phyloP scores from a whole-genome alignment of 92 coral and sea anemone species.

The Zoanthus sansibaricus region DNA sequence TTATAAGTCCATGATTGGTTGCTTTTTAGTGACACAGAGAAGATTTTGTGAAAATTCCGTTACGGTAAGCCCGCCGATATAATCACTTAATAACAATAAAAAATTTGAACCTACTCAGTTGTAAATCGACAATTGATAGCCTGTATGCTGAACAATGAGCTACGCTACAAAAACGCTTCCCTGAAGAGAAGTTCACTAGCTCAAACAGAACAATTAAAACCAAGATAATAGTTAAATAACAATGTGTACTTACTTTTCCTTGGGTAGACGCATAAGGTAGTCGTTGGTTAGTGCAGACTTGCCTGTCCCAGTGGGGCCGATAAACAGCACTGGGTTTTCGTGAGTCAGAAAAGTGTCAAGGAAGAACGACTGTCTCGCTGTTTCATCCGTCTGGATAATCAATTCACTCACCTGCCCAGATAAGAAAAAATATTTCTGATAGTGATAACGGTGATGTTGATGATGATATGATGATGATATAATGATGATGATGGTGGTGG shows the following conservation, averaged over 20 bases:
- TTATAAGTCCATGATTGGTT: too few relatives aligned
- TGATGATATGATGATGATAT: too few relatives aligned
- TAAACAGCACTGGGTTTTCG: slow-evolving; percentile 85
- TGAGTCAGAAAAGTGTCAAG: slow-evolving; percentile 86
- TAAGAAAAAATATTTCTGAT: neutral
- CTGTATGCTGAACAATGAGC: too few relatives aligned
- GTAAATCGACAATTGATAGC: neutral
- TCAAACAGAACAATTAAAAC: too few relatives aligned
- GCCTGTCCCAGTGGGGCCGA: slow-evolving; percentile 99
- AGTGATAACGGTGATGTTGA: too few relatives aligned
- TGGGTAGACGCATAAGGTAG: slow-evolving; percentile 86
- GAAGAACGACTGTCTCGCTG: slow-evolving; percentile 95
- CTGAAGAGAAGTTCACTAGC: neutral
- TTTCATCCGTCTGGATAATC: slow-evolving; percentile 96
- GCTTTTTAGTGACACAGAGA: too few relatives aligned
- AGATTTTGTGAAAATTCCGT: too few relatives aligned
- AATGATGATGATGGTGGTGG: too few relatives aligned
- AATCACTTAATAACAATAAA: too few relatives aligned
- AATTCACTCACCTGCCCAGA: slow-evolving; percentile 89
- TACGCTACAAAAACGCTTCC: neutral
- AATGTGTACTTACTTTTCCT: slow-evolving; percentile 74
- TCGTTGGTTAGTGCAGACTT: slow-evolving; percentile 96
- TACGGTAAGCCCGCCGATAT: too few relatives aligned
- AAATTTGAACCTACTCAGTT: too few relatives aligned
- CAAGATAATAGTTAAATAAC: neutral